Percentiles rank a stretch among this genome's conserved stretches.
Conservation (phyloP, 2,797 vertebrate species). For the Smutsia temminckii region DNA sequence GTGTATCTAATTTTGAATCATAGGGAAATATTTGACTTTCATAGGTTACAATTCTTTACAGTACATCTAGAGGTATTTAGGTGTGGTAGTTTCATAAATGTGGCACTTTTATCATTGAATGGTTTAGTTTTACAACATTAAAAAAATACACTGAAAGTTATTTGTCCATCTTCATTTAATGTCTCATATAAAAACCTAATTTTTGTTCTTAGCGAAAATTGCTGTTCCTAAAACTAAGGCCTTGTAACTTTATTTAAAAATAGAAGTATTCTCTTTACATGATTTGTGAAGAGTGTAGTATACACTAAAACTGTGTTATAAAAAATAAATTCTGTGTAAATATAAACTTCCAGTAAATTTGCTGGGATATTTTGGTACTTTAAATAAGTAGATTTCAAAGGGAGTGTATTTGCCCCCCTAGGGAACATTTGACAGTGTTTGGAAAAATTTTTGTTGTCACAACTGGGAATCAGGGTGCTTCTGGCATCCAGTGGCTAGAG, state of each 20-base stretch:
- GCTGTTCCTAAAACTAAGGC: background rate
- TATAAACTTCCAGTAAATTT: background rate
- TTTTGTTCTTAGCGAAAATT: background rate
- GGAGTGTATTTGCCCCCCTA: background rate
- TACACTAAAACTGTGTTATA: background rate
- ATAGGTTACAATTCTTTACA: background rate
- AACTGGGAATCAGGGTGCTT: background rate
- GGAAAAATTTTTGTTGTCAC: background rate
- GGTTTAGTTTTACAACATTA: background rate
- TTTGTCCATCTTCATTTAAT: background rate
- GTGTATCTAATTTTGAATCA: background rate
- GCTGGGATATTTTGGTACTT: background rate
- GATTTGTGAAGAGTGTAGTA: background rate
- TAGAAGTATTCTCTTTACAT: background rate
- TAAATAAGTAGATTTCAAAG: background rate
- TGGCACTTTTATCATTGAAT: background rate
- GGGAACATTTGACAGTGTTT: background rate
- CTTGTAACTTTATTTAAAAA: conserved; percentile 3
- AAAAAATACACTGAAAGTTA: background rate
- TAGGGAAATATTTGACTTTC: background rate
- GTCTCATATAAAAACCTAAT: background rate
- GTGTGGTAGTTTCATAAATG: background rate
- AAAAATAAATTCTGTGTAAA: background rate
- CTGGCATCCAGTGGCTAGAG: background rate
- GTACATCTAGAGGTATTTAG: background rate